phyloP scores from a whole-genome alignment of 2,888 invertebrate species.

The Eupithecia centaureata region DNA sequence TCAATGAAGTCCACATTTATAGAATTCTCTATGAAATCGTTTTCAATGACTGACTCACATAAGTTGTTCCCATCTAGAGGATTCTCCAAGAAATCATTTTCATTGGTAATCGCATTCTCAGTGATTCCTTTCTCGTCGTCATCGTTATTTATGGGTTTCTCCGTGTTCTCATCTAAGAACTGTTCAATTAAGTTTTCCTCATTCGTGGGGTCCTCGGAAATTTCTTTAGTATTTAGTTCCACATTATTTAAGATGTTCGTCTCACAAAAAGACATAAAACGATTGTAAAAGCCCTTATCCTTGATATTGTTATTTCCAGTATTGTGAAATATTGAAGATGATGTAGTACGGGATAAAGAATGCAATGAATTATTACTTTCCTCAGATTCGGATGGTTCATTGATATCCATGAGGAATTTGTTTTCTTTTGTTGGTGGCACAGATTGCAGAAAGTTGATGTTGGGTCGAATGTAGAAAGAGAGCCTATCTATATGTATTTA shows the following conservation, averaged over 20 bases:
- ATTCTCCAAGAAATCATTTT: neutral
- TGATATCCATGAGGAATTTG: constrained; percentile 1
- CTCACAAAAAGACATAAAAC: constrained; percentile 1
- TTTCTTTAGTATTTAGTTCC: neutral
- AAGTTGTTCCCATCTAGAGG: neutral
- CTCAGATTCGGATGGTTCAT: neutral
- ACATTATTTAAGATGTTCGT: neutral
- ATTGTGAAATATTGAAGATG: neutral
- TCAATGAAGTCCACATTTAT: neutral
- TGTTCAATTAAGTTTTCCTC: neutral
- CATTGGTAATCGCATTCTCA: neutral
- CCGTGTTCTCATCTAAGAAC: neutral
- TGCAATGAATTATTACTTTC: neutral
- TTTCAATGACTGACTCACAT: neutral
- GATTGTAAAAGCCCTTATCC: neutral
- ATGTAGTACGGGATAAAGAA: constrained; percentile 2
- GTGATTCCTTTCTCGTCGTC: too few species aligned
- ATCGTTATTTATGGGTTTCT: neutral
- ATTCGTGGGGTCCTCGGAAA: neutral
- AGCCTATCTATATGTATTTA: neutral
- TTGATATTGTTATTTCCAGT: neutral
- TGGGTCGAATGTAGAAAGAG: neutral
- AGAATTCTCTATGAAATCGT: neutral
- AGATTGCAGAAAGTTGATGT: neutral
- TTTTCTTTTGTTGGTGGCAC: neutral